Percentiles rank a stretch among this genome's conserved stretches.
Conservation (phyloP, 2,888 invertebrate genomes). For the Cataglyphis albicans region DNA sequence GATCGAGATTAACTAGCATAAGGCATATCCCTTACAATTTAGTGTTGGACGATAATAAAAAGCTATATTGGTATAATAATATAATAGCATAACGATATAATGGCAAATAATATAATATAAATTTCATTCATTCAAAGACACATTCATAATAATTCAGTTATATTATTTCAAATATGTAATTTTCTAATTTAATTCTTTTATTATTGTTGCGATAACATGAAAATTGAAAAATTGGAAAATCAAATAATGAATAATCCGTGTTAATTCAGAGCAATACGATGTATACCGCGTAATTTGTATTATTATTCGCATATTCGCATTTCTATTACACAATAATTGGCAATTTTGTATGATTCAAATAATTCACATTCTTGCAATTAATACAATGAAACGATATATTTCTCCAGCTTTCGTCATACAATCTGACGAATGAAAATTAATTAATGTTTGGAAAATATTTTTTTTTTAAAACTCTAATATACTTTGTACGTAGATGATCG, state of each 20-base stretch:
- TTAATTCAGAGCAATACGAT: neutral
- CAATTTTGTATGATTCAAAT: neutral
- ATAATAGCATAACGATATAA: neutral
- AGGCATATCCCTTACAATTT: neutral
- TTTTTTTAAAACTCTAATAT: neutral
- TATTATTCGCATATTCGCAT: neutral
- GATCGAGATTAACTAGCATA: neutral
- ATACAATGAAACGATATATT: neutral
- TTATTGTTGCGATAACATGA: neutral
- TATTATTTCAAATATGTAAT: neutral
- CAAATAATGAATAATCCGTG: neutral
- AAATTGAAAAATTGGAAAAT: neutral
- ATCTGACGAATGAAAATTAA: constrained; percentile 64
- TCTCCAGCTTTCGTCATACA: neutral
- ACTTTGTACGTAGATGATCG: too few species aligned
- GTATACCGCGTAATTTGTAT: neutral
- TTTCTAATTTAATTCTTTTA: neutral
- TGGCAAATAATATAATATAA: neutral
- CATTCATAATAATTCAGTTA: neutral
- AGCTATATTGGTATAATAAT: neutral
- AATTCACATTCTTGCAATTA: constrained; percentile 21
- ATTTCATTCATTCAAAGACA: neutral
- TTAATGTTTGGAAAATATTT: constrained; percentile 58
- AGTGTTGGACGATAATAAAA: neutral
- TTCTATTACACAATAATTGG: neutral